Conservation (phyloP, 2,797 vertebrate species). For the Falco rusticolus region DNA sequence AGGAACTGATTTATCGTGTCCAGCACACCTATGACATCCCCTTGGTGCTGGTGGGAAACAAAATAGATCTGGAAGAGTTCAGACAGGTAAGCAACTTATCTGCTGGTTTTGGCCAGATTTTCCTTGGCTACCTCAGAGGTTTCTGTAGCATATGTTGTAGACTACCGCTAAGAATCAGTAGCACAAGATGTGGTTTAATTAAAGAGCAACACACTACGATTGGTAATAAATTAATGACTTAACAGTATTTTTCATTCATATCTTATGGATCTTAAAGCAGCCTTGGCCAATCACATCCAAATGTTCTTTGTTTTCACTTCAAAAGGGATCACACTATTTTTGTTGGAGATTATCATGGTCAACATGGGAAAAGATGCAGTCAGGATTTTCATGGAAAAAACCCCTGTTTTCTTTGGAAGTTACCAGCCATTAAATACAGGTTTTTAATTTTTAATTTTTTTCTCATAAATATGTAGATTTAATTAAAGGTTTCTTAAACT, state of each 20-base stretch:
- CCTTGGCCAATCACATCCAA: neutral
- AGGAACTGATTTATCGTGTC: conserved; percentile 81
- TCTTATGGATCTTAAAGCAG: neutral
- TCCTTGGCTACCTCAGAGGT: neutral
- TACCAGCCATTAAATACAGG: neutral
- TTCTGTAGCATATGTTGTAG: neutral
- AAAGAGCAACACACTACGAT: neutral
- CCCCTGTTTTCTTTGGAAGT: neutral
- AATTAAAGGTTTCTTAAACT: neutral
- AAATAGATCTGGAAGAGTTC: conserved; percentile 77
- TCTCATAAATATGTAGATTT: neutral
- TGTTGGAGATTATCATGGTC: neutral
- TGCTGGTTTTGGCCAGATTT: neutral
- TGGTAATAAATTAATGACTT: neutral
- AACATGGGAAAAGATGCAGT: neutral
- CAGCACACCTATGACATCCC: conserved; percentile 77
- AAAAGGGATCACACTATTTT: neutral
- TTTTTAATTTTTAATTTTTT: neutral
- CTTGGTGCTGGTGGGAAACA: conserved; percentile 77
- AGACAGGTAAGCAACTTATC: conserved; percentile 67
- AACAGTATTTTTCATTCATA: neutral
- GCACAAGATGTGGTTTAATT: neutral
- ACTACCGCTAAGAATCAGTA: neutral
- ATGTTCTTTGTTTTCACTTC: neutral
- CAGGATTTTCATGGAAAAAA: neutral